Conservation (phyloP, 2,888 invertebrate species). For the Acleris cristana region DNA sequence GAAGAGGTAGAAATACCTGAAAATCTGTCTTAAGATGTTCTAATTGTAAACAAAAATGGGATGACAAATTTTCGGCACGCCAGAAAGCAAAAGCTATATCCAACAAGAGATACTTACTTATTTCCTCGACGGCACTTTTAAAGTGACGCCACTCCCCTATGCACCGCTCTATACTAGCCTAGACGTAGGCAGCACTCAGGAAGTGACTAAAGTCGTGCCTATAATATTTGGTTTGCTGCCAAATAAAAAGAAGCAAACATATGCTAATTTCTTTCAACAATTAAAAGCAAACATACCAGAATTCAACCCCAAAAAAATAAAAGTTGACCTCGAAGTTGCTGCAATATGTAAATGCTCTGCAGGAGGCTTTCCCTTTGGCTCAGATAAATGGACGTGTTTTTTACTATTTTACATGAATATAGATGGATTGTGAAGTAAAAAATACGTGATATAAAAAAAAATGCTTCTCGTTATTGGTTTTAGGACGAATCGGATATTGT, state of each 20-base stretch:
- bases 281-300: neutral
- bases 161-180: constrained; percentile 5
- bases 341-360: constrained; percentile 13
- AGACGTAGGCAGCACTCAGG: constrained; percentile 7
- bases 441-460: no score
- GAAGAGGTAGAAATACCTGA: constrained; percentile 13
- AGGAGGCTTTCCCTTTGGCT: constrained; percentile 11
- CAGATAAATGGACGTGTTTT: constrained; percentile 11
- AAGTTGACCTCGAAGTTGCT: constrained; percentile 11
- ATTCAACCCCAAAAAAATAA: constrained; percentile 6
- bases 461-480: no score
- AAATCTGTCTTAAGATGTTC: constrained; percentile 8
- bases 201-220: constrained; percentile 12
- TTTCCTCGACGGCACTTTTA: constrained; percentile 12
- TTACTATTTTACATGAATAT: no score
- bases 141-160: constrained; percentile 10
- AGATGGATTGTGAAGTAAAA: no score
- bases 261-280: constrained; percentile 7
- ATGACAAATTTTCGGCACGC: constrained; percentile 3
- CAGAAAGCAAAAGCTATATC: constrained; percentile 6
- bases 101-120: neutral
- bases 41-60: constrained; percentile 7
- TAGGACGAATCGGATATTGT: no score
- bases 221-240: neutral
- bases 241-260: constrained; percentile 6